Evolutionary conservation across 2,797 vertebrate species (phyloP).

Genomic region (Crotalus adamanteus): DNA sequence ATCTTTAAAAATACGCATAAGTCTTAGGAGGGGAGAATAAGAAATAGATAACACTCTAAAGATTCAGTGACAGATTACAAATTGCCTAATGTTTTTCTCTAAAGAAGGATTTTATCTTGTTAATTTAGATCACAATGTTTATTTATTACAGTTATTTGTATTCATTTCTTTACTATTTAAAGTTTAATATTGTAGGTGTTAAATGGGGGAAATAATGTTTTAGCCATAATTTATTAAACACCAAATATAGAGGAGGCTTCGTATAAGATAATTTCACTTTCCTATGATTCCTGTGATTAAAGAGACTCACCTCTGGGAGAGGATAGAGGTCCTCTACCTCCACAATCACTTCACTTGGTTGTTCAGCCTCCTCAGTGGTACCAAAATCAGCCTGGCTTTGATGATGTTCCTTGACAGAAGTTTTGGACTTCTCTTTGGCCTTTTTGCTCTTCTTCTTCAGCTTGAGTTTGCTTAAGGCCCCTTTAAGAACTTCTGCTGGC

Average conservation of each 20-base stretch:
- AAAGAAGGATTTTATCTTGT: not conserved
- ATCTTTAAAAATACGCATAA: conserved; percentile 76
- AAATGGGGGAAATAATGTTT: not conserved
- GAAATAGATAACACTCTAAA: conserved; percentile 13
- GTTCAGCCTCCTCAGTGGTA: conserved; percentile 59
- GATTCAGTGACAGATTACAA: conserved; percentile 76
- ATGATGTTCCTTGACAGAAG: conserved; percentile 49
- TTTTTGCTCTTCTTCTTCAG: conserved; percentile 82
- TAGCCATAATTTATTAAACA: not conserved
- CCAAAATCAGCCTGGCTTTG: conserved; percentile 49
- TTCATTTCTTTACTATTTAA: not conserved
- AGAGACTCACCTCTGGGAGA: conserved; percentile 80
- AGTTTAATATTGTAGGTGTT: not conserved
- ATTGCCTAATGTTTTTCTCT: conserved; percentile 72
- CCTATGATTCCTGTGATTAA: not conserved
- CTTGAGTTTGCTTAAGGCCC: conserved; percentile 73
- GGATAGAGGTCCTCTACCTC: conserved; percentile 87
- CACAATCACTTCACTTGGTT: conserved; percentile 83
- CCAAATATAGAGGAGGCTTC: not conserved
- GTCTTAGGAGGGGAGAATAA: conserved; percentile 69
- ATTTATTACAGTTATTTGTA: not conserved
- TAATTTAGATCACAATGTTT: not conserved
- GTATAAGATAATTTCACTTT: not conserved
- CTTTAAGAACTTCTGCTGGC: conserved; percentile 63
- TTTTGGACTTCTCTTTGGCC: conserved; percentile 70